Evolutionary conservation across 2,113 vertebrate genomes (phyloP), one percentile per base, ranked within the genome.

Genomic region (Brachyhypopomus occidentalis): DNA sequence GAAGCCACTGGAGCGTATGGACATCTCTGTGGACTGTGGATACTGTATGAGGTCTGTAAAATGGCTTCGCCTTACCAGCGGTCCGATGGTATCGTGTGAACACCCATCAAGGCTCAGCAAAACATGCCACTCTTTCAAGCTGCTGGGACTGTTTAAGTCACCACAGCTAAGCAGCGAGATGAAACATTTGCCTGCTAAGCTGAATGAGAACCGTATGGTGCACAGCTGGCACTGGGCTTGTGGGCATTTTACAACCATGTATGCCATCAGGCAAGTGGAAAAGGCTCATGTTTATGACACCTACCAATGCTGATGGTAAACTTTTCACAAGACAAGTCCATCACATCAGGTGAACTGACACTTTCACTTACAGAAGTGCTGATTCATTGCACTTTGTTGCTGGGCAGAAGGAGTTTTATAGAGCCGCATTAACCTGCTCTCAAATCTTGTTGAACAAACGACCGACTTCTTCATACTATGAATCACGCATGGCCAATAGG

Each of bases 181-280:
- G 23, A 74, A 75, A 79, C 20, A 75, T 58, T 79, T 66, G 63
- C 69, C 75, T 77, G 62, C 81, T 66, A 81, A 64, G 62, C 75
- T 80, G 22, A 71, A 41, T 69, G 62, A 59, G 12, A 34, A 36
- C 59, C 75, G 72, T 48, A 63, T 58, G 77, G 30, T 3, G 11
- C 27, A 41, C 77, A 38, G 77, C 77, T 78, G 77, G 52, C n/a
- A 70, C 6, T 22, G 22, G n/a, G 56, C 52, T 58, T 77, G 5
- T 17, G 27, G 7, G 52, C 25, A 30, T n/a, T 58, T 67, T 77
- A 55, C 45, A 55, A 19, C 19, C 0, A 27, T 30, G 25, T 69
- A 69, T 38, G 34, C 16, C 66, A 22, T 41, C 20, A 38, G n/a
- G 19, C 8, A 5, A 6, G 4, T 11, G 45, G 64, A 19, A 17